Base-by-base conservation (phyloP, 2,888 invertebrate genomes). In the Mythimna vitellina region DNA sequence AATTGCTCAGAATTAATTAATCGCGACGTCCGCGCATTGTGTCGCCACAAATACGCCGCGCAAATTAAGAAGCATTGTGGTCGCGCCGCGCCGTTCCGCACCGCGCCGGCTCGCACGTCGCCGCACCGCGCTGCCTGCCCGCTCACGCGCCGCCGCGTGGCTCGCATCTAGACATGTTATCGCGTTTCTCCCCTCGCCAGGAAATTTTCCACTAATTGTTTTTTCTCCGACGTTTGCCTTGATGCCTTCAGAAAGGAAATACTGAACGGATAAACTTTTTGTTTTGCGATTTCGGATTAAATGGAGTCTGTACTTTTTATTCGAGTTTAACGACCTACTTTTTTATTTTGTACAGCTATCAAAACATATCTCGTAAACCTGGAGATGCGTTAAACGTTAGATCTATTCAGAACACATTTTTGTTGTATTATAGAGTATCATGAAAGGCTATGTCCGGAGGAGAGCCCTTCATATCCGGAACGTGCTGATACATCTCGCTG, bases 201-300 rank as follows among this genome's bases (percentile, higher is more conserved):
- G 71, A 84, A 90, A 88, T 82, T 90, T 88, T 78, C 70, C 83
- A 84, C 88, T 91, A 90, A 91, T 91, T 91, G 89, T 91, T 91
- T 92, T 88, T 87, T 86, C 85, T 82, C 79, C 83, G 82, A 86
- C 86, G 82, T 86, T 88, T 87, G 88, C 83, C 85, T 86, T 87
- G 88, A 87, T 86, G 84, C 85, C 86, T 87, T 86, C 81, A 81
- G 83, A 87, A 89, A 89, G 86, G 80, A 88, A 89, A 88, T 78
- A 86, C 86, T 85, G 82, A 86, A 87, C 83, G 87, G 83, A 79
- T 85, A 81, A 86, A 88, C 87, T 89, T 89, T 83, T 83, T 86
- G 85, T 87, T 88, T 70, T 79, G 81, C 83, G 81, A 86, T 87
- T 86, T 85, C 67, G 82, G 82, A 86, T 86, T 88, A 86, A 85